Conservation (phyloP, 2,113 vertebrate genomes). For the Otis tarda region DNA sequence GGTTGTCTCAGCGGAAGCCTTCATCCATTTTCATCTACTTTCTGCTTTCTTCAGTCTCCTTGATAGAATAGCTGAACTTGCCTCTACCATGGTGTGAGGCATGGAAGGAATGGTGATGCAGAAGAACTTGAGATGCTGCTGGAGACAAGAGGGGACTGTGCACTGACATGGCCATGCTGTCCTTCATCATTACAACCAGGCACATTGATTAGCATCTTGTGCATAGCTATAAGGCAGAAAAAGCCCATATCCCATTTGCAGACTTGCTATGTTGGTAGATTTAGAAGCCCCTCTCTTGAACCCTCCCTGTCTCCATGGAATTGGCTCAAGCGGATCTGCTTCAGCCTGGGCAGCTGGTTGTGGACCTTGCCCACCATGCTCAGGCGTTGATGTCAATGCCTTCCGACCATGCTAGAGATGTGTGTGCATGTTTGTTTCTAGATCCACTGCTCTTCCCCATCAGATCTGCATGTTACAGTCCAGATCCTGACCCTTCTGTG, state of each 20-base stretch:
- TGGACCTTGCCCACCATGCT: neutral
- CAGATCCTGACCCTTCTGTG: neutral
- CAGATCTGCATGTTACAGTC: too few relatives aligned
- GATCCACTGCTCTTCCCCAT: neutral
- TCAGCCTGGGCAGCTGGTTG: neutral
- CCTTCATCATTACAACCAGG: neutral
- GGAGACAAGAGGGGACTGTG: neutral
- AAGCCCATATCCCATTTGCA: neutral
- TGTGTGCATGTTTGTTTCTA: neutral
- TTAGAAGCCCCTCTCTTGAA: neutral
- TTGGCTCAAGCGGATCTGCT: neutral
- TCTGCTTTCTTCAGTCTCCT: neutral
- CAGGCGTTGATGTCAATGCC: neutral
- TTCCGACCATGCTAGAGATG: neutral
- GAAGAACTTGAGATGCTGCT: neutral
- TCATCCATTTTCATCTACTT: neutral
- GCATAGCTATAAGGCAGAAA: neutral
- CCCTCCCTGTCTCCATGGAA: neutral
- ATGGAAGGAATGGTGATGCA: neutral
- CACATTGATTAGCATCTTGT: neutral
- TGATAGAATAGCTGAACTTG: neutral
- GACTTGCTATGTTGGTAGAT: neutral
- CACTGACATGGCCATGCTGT: neutral
- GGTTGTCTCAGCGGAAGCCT: neutral
- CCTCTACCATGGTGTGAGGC: rapidly evolving